Conservation (phyloP, 2,797 vertebrate genomes). For the Xerus rutilus region DNA sequence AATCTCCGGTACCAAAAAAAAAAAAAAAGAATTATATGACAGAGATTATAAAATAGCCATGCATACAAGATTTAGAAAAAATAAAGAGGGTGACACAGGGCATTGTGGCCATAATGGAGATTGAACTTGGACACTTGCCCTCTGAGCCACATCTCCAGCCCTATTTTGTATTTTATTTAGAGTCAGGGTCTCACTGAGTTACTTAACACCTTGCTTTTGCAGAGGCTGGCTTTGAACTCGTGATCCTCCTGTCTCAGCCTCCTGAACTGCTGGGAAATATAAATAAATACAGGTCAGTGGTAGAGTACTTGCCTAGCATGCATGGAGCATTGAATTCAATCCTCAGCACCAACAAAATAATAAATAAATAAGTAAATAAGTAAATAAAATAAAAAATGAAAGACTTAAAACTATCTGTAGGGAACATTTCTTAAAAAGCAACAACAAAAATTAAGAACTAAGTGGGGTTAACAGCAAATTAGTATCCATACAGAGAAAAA, state of each 20-base stretch:
- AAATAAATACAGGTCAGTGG: not conserved
- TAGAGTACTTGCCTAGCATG: not conserved
- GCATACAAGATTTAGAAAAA: not conserved
- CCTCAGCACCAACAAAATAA: not conserved
- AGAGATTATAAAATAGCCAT: slow-evolving; percentile 48
- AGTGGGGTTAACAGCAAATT: not conserved
- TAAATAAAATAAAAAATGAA: not conserved
- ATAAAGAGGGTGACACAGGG: not conserved
- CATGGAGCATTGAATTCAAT: not conserved
- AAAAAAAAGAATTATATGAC: not conserved
- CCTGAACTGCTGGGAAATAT: no score
- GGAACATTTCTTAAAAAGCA: not conserved
- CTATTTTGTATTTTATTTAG: no score
- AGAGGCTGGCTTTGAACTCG: no score
- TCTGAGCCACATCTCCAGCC: no score
- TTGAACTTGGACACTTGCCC: no score
- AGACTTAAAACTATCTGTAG: not conserved
- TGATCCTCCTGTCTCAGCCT: no score
- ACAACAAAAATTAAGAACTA: slow-evolving; percentile 50
- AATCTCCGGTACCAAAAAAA: no score
- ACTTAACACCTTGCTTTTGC: no score
- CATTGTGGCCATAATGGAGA: no score
- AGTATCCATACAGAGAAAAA: slow-evolving; percentile 29
- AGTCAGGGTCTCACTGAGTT: no score
- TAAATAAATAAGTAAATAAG: not conserved